A percentile compares a stretch with the other conserved stretches of the same genome.
Conservation (phyloP, 2,797 vertebrate species). For the Chromobotia macracanthus region DNA sequence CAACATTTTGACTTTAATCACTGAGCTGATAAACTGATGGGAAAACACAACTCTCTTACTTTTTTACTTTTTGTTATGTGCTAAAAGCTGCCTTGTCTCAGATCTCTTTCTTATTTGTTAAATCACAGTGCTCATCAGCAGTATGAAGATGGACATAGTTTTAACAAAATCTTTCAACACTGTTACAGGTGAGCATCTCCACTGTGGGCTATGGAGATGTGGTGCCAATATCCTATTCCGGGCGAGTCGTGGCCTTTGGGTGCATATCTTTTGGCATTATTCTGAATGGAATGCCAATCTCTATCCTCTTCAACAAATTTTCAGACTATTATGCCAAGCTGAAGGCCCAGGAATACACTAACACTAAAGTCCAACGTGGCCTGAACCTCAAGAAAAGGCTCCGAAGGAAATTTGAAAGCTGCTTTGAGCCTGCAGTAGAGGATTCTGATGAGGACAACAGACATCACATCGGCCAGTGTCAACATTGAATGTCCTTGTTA, state of each 20-base stretch:
- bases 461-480: background rate
- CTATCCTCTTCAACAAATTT: constrained; percentile 93
- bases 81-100: background rate
- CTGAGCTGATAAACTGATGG: background rate
- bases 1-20: constrained; percentile 4
- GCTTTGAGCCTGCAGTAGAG: constrained; percentile 66
- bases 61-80: too few relatives aligned
- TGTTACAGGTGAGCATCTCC: constrained; percentile 88
- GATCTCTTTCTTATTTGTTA: constrained; percentile 2
- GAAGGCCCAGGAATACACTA: constrained; percentile 83
- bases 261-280: constrained; percentile 94
- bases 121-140: background rate
- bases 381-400: constrained; percentile 76
- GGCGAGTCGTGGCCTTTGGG: constrained; percentile 85
- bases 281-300: constrained; percentile 93
- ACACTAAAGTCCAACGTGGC: constrained; percentile 73
- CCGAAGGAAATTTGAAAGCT: constrained; percentile 70
- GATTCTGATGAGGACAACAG: constrained; percentile 67
- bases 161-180: background rate
- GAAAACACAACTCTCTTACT: background rate
- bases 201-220: constrained; percentile 91
- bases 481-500: constrained; percentile 34
- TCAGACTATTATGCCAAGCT: constrained; percentile 92
- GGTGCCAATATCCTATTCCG: constrained; percentile 82
- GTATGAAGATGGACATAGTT: background rate